Base-by-base conservation (phyloP, 2,797 vertebrate species). In the Garrulus glandarius region DNA sequence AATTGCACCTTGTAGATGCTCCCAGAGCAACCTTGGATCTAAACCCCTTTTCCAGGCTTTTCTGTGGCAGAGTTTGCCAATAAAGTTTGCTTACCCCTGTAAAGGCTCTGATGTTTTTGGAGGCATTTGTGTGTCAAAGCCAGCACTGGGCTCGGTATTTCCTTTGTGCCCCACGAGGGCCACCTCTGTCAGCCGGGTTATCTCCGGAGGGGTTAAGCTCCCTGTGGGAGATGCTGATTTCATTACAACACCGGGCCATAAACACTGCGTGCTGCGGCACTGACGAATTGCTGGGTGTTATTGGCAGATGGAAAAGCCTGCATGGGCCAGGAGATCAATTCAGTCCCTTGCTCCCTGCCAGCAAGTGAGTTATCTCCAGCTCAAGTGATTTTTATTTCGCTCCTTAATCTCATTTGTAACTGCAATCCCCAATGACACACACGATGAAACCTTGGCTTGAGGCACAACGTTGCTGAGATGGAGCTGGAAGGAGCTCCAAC, bases 391-490 rank as follows among this genome's bases (percentile, higher is more conserved):
- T 91, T 95, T 96, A 96, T 96, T 96, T 96, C 57, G 19, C 82
- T 95, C 80, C 96, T 96, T 97, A 91, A 97, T 97, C 96, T 95
- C 95, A 93, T 97, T 97, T 96, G 95, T 97, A 94, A 71, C 95
- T 72, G 84, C 5, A 15, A 94, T 96, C 94, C 92, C 84, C 2
- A 65, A 95, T 95, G 95, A 97, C 95, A 96, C 87, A 64, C 39
- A 39, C 39, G 13, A 39, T 79, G 77, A 96, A 96, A 74, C n/a
- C 60, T 94, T 97, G 97, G 97, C 96, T 88, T 60, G 46, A 59
- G 74, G 78, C 19, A 15, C 52, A 6, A 61, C 2, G 16, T 89
- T 86, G 77, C 74, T 83, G 79, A 60, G 89, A 89, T 72, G 81
- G 86, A 89, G 87, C 75, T 96, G 93, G 94, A 94, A 92, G 85